These are phyloP conservation scores for Poecilus cupreus DNA, from an alignment of 2,888 invertebrate genomes.

Conservation along the genomic window DNA sequence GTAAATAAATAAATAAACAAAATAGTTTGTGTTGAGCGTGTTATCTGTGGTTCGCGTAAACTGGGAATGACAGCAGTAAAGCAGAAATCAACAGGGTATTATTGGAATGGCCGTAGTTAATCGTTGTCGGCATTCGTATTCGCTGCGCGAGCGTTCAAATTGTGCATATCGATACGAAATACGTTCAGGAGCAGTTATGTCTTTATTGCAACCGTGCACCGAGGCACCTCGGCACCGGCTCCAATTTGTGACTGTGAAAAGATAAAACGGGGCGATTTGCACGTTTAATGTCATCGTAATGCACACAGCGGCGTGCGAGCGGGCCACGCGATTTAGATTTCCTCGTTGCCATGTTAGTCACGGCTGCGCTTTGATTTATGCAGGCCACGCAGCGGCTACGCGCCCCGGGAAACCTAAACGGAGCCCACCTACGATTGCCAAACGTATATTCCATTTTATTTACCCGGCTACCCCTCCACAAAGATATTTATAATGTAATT, in stretches of 20 bases:
- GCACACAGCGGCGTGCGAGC: conserved; percentile 31
- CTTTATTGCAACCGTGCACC: conserved; percentile 40
- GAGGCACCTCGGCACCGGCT: conserved; percentile 21
- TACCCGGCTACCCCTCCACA: background rate
- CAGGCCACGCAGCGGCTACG: conserved; percentile 33
- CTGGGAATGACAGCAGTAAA: conserved; percentile 17
- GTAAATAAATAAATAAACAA: background rate
- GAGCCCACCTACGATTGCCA: conserved; percentile 10
- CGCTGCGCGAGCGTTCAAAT: background rate
- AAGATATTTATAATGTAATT: conserved; percentile 38
- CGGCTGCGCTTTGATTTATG: conserved; percentile 50
- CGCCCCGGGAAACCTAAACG: conserved; percentile 14
- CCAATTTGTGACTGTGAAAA: conserved; percentile 50
- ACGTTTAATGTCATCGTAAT: conserved; percentile 51
- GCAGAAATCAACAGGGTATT: conserved; percentile 36
- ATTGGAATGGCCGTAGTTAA: conserved; percentile 21
- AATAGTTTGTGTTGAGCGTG: no score
- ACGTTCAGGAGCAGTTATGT: conserved; percentile 39
- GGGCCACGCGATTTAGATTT: conserved; percentile 38
- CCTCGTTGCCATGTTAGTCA: conserved; percentile 40
- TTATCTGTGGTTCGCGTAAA: no score
- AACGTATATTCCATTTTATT: conserved; percentile 30
- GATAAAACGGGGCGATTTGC: conserved; percentile 49
- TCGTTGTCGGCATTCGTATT: background rate
- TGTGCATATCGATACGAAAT: conserved; percentile 40